Conservation (phyloP, 2,888 invertebrate genomes). For the Tyria jacobaeae region DNA sequence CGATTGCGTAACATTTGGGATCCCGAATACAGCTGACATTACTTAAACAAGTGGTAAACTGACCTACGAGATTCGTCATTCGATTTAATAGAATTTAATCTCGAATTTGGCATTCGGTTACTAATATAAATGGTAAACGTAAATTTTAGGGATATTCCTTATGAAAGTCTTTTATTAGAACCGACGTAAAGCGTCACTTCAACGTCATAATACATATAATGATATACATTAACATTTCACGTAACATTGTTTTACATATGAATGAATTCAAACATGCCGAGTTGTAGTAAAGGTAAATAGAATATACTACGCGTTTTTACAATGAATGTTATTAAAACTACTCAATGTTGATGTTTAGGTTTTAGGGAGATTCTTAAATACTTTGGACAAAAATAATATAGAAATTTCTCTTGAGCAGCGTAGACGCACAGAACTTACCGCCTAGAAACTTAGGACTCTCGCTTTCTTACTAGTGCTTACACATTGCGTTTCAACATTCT, state of each 20-base stretch:
- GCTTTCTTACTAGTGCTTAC: slow-evolving; percentile 77
- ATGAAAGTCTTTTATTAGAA: slow-evolving; percentile 57
- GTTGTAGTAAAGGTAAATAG: slow-evolving; percentile 34
- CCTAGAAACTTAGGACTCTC: slow-evolving; percentile 80
- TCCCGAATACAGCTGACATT: slow-evolving; percentile 61
- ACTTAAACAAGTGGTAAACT: slow-evolving; percentile 63
- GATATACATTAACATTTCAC: slow-evolving; percentile 56
- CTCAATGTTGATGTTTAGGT: background rate
- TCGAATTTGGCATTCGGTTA: slow-evolving; percentile 62
- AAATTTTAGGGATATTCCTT: slow-evolving; percentile 53
- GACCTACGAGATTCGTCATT: slow-evolving; percentile 50
- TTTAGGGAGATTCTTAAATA: slow-evolving; percentile 2
- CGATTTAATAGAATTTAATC: slow-evolving; percentile 58
- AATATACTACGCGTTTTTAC: slow-evolving; percentile 24
- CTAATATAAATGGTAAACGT: slow-evolving; percentile 46
- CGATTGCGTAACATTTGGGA: slow-evolving; percentile 51
- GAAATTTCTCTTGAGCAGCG: too few relatives aligned
- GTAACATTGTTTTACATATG: slow-evolving; percentile 54
- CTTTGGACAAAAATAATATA: too few relatives aligned
- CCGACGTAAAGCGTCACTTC: slow-evolving; percentile 48
- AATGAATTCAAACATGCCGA: slow-evolving; percentile 36
- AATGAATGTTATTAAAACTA: slow-evolving; percentile 23
- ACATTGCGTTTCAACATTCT: slow-evolving; percentile 67
- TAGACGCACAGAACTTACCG: slow-evolving; percentile 63
- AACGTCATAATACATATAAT: slow-evolving; percentile 58